Evolutionary conservation across 2,113 vertebrate species (phyloP), one percentile per base, ranked within the genome.

Genomic region (Coptodon bakossiorum): DNA sequence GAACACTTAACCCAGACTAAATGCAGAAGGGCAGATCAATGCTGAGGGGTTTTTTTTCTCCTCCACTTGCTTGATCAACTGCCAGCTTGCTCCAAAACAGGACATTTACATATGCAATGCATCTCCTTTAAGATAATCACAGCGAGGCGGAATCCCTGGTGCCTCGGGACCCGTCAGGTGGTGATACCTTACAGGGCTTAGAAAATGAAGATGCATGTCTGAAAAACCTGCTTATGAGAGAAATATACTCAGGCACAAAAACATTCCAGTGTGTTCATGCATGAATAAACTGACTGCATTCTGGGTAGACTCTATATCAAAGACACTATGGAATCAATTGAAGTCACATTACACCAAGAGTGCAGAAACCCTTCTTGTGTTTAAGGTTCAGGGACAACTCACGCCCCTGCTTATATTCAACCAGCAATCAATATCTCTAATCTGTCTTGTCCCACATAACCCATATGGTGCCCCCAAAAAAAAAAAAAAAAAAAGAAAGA

Each of bases 21-120:
- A 94, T 86, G 91, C 90, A 94, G 84, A 84, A 86, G 89, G 88
- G 87, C 92, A 91, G 96, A 97, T 98, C 97, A 97, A 97, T 98
- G 92, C 93, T 84, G 90, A 95, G 96, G 94, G 96, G 61, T 94
- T 95, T 89, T 92, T 89, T 87, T 91, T 83, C 19, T 40, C 48
- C 61, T 61, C 40, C 36, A 88, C 89, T 93, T 56, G 12, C 88
- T 93, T 93, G 88, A 94, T 86, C 91, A 73, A 86, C 86, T 90
- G 89, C 92, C 89, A 91, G 63, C 86, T 89, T 66, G 78, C 81
- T 81, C 68, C 53, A 68, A 92, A 85, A 92, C 91, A 90, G 57
- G 36, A 80, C 87, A 91, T 92, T 92, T 93, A 91, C 94, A 94
- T 92, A 95, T 93, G 93, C 91, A 88, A 91, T 91, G 88, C 86